A percentile compares a stretch with the other conserved stretches of the same genome.
Conservation (phyloP, 2,797 vertebrate species). For the Salmo trutta region DNA sequence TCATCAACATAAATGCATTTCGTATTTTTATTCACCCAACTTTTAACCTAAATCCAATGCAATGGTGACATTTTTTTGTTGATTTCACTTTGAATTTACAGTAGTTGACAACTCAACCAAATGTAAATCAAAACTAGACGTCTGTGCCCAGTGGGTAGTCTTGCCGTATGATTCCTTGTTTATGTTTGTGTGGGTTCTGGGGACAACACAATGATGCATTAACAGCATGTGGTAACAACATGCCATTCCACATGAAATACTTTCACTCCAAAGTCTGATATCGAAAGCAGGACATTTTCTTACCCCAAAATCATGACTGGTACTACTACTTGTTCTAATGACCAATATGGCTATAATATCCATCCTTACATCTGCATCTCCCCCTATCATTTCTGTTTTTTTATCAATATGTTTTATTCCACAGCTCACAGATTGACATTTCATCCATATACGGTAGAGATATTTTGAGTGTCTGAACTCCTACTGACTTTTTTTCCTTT, state of each 20-base stretch:
- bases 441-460: neutral
- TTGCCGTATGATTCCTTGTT: constrained; percentile 21
- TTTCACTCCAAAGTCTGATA: neutral
- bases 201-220: neutral
- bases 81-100: too few relatives aligned
- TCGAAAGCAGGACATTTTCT: neutral
- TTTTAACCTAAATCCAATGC: too few relatives aligned
- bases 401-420: neutral
- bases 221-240: neutral
- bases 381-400: neutral
- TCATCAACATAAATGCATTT: too few relatives aligned
- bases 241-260: neutral
- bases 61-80: too few relatives aligned
- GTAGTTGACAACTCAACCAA: too few relatives aligned
- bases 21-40: too few relatives aligned
- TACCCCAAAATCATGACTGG: neutral
- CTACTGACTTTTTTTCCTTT: constrained; percentile 30
- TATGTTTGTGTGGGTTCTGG: neutral
- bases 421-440: neutral
- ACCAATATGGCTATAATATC: neutral
- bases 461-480: neutral
- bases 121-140: too few relatives aligned
- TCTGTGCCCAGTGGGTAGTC: neutral
- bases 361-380: neutral
- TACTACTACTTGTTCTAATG: neutral